Evolutionary conservation across 2,888 invertebrate genomes (phyloP), one percentile per base, ranked within the genome.

Genomic region (Operophtera brumata): DNA sequence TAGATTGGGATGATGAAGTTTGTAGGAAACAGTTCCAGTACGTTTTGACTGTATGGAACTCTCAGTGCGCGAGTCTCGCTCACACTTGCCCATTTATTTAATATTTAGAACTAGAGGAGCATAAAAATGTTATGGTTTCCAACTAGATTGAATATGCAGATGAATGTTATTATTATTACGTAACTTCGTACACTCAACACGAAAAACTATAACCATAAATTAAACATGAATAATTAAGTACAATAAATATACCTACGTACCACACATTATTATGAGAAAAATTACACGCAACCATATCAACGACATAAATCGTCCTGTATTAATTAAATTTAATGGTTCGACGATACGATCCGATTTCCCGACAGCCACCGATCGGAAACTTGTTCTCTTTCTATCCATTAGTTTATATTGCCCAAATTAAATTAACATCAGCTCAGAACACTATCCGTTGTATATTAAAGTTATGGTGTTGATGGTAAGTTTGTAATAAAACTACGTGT

Each of bases 251-350:
- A 20, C 20, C 20, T 20, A 76, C 69, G 66, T 65, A 70, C 55
- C 25, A 35, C 53, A 56, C 70, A 66, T 72, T 80, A 72, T 75
- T 75, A 77, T 70, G 71, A 74, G 80, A 82, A 83, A 79, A 76
- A 80, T 79, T 80, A 83, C 75, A 78, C 71, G 75, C 70, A 70
- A 71, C 73, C 74, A 73, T 77, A 77, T 80, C 75, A 73, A 72
- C 61, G 63, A 71, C 74, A 81, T 83, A 83, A 78, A 82, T 83
- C 75, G 81, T 79, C 77, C 75, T 80, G 78, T 76, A 81, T 84
- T 82, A 81, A 85, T 85, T 84, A 82, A 84, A 82, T 78, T 75
- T 83, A 80, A 84, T 83, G 81, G 80, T 73, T 70, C 69, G 78
- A 73, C 70, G 77, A 83, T 84, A 74, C 79, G 73, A 80, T 78